A percentile compares a stretch with the other conserved stretches of the same genome.
Conservation (phyloP, 2,113 vertebrate genomes). For the zebrafish (Danio rerio) region DNA sequence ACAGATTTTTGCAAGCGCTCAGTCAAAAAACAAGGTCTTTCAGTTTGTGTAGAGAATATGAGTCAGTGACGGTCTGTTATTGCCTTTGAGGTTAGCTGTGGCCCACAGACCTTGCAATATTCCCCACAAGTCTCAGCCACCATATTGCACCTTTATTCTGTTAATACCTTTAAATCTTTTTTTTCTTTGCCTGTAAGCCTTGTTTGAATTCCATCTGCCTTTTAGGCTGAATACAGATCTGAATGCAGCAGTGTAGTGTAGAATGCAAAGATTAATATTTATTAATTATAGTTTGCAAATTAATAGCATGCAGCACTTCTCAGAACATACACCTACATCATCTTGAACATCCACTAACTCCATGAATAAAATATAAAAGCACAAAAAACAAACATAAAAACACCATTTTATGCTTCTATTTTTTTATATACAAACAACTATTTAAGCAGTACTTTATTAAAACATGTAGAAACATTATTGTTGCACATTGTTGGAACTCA, state of each 20-base stretch:
- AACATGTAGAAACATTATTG: too few relatives aligned
- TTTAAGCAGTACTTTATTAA: too few relatives aligned
- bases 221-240: not conserved
- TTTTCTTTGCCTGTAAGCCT: not conserved
- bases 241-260: not conserved
- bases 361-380: too few relatives aligned
- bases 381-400: too few relatives aligned
- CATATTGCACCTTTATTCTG: slow-evolving; percentile 19
- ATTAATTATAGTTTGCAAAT: not conserved
- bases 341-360: too few relatives aligned
- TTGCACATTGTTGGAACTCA: too few relatives aligned
- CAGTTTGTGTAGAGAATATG: slow-evolving; percentile 8
- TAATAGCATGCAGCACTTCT: not conserved
- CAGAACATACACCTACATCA: too few relatives aligned
- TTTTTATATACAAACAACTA: too few relatives aligned
- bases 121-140: not conserved
- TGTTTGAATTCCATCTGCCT: not conserved
- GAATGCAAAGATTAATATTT: not conserved
- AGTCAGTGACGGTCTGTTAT: slow-evolving; percentile 1
- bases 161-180: slow-evolving; percentile 14
- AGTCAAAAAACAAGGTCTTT: not conserved
- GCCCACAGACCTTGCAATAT: slow-evolving; percentile 11
- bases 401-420: too few relatives aligned
- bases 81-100: not conserved
- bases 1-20: not conserved